Base-by-base conservation (phyloP, 2,888 invertebrate genomes). In the Mimas tiliae region DNA sequence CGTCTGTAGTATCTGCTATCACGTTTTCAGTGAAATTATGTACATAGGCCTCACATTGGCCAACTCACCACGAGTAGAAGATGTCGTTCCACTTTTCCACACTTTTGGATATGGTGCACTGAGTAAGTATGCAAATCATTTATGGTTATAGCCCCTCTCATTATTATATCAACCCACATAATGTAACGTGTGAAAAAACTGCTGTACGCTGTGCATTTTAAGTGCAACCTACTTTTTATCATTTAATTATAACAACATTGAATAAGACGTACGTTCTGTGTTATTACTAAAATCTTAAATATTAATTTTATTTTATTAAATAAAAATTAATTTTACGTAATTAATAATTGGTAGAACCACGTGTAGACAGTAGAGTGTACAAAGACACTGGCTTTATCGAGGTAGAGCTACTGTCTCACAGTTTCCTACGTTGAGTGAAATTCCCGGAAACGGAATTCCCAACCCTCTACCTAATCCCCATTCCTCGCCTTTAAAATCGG, bases 61-160 rank as follows among this genome's bases (percentile, higher is more conserved):
- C 47, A 85, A 87, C 80, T 88, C 91, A 70, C 91, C 93, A 74
- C 83, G 84, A 76, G 86, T 93, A 55, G 92, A 93, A 80, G 87
- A 91, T 70, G 89, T 92, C 69, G 91, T 93, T 69, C 92, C 91
- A 74, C 85, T 91, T 79, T 88, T 93, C 68, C 93, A 93, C 74
- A 90, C 89, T 71, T 89, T 91, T 76, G 93, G 92, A 69, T 93
- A 92, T 78, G 92, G 91, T 66, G 80, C 84, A 76, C 84, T 93
- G 77, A 89, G 93, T 93, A 81, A 89, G 91, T 84, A 78, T 69
- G 63, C 52, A 53, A 63, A 66, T 63, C 53, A 47, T 53, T 53
- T 52, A 48, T 62, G 45, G 42, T 58, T 62, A 48, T 65, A 21
- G 48, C 14, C 45, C 21, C 27, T 47, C 33, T 50, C 63, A 50